Percentiles rank a stretch among this genome's conserved stretches.
phyloP scores from a whole-genome alignment of 2,113 vertebrate species.

The Carlito syrichta region DNA sequence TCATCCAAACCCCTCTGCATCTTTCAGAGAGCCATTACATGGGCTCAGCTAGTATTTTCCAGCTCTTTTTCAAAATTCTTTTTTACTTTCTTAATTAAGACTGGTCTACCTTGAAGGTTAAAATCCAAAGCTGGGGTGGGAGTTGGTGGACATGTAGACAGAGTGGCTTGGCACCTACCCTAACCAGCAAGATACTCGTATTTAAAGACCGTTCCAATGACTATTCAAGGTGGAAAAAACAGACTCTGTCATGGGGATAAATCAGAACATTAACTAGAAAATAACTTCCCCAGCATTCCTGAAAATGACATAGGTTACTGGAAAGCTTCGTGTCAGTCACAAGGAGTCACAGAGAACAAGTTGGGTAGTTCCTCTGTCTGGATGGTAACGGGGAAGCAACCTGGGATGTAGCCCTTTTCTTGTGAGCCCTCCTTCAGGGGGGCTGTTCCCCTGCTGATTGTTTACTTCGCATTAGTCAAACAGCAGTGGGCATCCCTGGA shows the following conservation, averaged over 20 bases:
- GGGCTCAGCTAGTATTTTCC: conserved; percentile 37
- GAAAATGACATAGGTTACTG: not conserved
- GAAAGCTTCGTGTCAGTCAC: not conserved
- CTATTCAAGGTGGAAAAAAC: not conserved
- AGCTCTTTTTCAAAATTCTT: accelerated
- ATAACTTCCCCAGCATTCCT: not conserved
- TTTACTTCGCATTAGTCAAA: not conserved
- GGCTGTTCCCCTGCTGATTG: not conserved
- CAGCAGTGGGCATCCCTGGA: not conserved
- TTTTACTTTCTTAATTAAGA: not conserved
- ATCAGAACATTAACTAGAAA: not conserved
- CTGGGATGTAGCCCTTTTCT: accelerated
- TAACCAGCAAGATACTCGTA: not conserved
- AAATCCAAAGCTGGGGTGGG: not conserved
- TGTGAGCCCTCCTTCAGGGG: not conserved
- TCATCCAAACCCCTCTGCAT: not conserved
- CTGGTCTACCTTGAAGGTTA: not conserved
- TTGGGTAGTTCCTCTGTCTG: not conserved
- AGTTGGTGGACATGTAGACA: not conserved
- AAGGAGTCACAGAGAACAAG: not conserved
- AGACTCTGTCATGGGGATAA: not conserved
- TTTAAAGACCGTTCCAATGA: not conserved
- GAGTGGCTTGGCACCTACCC: not conserved
- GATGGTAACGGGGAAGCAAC: not conserved
- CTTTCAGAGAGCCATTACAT: not conserved